phyloP scores from a whole-genome alignment of 1,140 invertebrate species.

The Ooceraea biroi region DNA sequence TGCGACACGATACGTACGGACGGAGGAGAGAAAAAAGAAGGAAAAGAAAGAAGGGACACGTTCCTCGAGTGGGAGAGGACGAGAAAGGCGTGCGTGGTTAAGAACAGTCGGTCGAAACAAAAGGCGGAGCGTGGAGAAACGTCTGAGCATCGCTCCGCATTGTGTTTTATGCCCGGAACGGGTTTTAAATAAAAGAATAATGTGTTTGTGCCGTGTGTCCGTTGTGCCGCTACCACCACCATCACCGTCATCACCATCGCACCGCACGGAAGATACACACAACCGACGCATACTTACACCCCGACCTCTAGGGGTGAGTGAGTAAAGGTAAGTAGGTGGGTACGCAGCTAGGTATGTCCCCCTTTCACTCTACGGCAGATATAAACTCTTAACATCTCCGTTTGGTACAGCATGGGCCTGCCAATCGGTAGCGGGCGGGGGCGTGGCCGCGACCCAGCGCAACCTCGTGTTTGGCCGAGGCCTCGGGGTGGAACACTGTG shows the following conservation, averaged over 20 bases:
- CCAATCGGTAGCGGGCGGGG: conserved; percentile 74
- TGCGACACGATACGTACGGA: conserved; percentile 6
- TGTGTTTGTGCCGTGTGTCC: conserved; percentile 74
- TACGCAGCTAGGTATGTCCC: conserved; percentile 79
- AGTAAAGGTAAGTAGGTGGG: conserved; percentile 75
- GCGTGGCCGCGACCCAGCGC: conserved; percentile 67
- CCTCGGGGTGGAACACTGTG: conserved; percentile 84
- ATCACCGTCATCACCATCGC: conserved; percentile 37
- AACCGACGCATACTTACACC: conserved; percentile 61
- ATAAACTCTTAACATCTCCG: conserved; percentile 84
- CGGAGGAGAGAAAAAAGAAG: neutral
- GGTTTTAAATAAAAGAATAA: conserved; percentile 83
- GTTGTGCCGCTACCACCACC: conserved; percentile 59
- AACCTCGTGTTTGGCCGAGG: conserved; percentile 76
- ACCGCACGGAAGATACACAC: conserved; percentile 64
- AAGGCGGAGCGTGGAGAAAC: conserved; percentile 78
- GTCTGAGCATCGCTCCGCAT: conserved; percentile 81
- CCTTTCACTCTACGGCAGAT: conserved; percentile 78
- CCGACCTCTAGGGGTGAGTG: conserved; percentile 50
- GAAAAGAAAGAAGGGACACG: conserved; percentile 53
- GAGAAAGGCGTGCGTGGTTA: conserved; percentile 74
- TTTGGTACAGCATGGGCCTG: conserved; percentile 71
- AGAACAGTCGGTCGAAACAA: conserved; percentile 84
- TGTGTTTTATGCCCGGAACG: conserved; percentile 79
- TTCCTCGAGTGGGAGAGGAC: conserved; percentile 42